phyloP scores from a whole-genome alignment of 2,113 vertebrate genomes.

The Tupaia chinensis region DNA sequence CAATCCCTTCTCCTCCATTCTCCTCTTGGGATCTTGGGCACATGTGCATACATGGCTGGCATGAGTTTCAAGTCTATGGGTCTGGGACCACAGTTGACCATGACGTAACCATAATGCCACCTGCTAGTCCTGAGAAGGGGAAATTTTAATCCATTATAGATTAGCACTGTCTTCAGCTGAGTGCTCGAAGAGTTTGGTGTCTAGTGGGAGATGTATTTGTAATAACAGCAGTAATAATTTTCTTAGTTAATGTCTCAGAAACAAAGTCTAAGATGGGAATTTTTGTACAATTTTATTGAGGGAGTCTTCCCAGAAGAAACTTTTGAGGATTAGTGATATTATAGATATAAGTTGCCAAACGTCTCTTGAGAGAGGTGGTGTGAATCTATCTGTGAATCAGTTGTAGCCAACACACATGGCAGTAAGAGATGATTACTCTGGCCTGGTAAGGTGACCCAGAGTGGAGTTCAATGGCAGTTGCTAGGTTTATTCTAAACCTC shows the following conservation, averaged over 20 bases:
- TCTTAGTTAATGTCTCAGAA: constrained; percentile 19
- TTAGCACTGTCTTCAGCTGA: not conserved
- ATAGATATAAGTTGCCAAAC: not conserved
- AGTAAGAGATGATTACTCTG: not conserved
- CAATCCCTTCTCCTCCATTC: too few species aligned
- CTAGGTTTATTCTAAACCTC: not conserved
- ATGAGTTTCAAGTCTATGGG: too few species aligned
- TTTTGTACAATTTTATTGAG: not conserved
- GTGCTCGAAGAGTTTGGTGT: not conserved
- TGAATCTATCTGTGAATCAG: too few species aligned
- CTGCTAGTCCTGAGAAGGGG: not conserved
- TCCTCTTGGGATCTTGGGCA: too few species aligned
- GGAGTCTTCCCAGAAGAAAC: not conserved
- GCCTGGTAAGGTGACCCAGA: not conserved
- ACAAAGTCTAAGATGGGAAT: not conserved
- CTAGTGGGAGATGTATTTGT: not conserved
- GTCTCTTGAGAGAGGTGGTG: not conserved
- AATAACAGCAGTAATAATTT: not conserved
- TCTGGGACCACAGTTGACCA: too few species aligned
- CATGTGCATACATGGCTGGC: too few species aligned
- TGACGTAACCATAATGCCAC: too few species aligned
- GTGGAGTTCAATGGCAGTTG: not conserved
- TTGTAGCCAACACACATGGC: not conserved
- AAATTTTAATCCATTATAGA: not conserved
- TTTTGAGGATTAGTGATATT: not conserved